Conservation (phyloP, 2,888 invertebrate species). For the Trichacis sp. region DNA sequence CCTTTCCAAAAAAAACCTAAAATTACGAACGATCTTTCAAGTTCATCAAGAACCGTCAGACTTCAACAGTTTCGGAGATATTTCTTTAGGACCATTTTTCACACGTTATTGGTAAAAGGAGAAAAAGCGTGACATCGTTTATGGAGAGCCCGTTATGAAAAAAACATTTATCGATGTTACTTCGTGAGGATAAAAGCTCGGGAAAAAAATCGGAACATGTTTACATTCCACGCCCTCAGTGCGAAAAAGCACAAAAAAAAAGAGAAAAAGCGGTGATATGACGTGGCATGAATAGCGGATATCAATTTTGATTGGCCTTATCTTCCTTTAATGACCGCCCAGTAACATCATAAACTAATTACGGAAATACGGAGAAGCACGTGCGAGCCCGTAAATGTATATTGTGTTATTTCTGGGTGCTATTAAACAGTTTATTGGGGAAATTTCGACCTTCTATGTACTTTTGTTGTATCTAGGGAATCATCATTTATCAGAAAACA, state of each 20-base stretch:
- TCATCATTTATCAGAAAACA: no score
- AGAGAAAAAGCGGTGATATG: neutral
- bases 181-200: neutral
- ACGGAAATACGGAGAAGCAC: neutral
- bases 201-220: neutral
- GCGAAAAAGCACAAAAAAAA: neutral
- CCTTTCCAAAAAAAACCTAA: no score
- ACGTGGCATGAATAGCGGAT: neutral
- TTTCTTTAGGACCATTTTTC: constrained; percentile 25
- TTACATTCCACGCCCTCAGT: neutral
- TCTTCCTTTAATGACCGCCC: neutral
- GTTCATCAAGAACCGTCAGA: no score
- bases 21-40: no score
- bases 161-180: neutral
- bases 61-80: neutral
- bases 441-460: no score
- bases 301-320: neutral
- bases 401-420: neutral
- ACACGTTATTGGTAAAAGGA: neutral
- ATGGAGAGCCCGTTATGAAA: neutral
- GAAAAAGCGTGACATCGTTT: neutral
- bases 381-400: neutral
- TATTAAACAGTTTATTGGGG: neutral
- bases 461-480: no score
- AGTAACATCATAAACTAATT: constrained; percentile 1